A percentile compares a stretch with the other conserved stretches of the same genome.
Conservation (phyloP, 2,888 invertebrate species). For the Shargacucullia verbasci region DNA sequence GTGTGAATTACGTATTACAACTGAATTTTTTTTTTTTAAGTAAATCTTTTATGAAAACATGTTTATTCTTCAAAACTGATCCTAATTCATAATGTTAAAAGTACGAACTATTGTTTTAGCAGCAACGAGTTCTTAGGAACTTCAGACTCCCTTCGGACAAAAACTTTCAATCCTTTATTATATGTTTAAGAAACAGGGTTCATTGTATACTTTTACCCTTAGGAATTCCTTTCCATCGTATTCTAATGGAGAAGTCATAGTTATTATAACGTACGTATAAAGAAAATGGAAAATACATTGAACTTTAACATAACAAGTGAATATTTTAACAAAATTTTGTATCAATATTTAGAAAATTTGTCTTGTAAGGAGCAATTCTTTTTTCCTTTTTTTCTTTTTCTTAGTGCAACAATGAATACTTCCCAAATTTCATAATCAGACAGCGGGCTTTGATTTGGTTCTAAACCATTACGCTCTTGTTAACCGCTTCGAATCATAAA, state of each 20-base stretch:
- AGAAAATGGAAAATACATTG: constrained; percentile 4
- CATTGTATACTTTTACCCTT: constrained; percentile 34
- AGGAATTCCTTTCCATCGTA: constrained; percentile 39
- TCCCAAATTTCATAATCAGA: no score
- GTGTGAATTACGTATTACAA: no score
- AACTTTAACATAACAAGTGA: constrained; percentile 9
- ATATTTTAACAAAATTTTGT: constrained; percentile 8
- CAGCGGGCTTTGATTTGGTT: no score
- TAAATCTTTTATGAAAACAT: no score
- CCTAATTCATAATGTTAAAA: constrained; percentile 33
- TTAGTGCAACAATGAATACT: no score
- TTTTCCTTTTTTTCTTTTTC: no score
- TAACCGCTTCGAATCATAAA: no score
- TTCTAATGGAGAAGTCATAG: constrained; percentile 43
- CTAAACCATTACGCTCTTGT: no score
- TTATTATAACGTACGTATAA: constrained; percentile 12
- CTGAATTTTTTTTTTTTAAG: no score
- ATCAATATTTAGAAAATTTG: no score
- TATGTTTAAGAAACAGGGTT: constrained; percentile 44
- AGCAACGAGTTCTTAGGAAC: constrained; percentile 44
- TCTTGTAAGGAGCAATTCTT: no score
- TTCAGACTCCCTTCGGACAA: constrained; percentile 38
- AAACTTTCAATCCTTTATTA: constrained; percentile 55
- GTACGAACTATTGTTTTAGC: constrained; percentile 57
- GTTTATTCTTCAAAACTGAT: constrained; percentile 5